Base-by-base conservation (phyloP, 2,797 vertebrate genomes). In the Takifugu rubripes region DNA sequence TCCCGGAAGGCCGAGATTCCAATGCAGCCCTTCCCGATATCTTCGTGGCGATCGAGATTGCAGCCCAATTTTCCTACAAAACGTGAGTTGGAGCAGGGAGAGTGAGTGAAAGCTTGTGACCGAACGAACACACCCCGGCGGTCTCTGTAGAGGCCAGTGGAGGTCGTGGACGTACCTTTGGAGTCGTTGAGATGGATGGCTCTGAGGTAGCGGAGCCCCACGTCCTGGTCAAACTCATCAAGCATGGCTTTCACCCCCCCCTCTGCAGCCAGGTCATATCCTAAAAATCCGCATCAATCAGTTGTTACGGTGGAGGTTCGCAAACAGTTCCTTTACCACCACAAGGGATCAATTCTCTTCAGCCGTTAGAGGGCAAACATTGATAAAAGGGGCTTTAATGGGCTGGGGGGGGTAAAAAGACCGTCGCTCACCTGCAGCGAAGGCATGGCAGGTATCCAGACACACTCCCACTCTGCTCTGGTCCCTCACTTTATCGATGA, bases 151-250 rank as follows among this genome's bases (percentile, higher is more conserved):
- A 21, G 11, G 26, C 50, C 21, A 14, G 29, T 27, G 26, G 27
- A 29, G 27, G 3, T 29, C 27, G 5, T 29, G 27, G 27, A 29
- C 8, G 27, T 43, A 91, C 92, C 92, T 91, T 92, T 92, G 59
- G 92, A 93, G 74, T 93, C 92, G 68, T 93, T 93, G 40, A 93
- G 89, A 57, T 93, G 92, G 45, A 93, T 15, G 5, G 89, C 91
- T 78, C 59, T 90, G 25, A 93, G 88, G 61, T 90, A 91, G n/a
- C 55, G 43, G 54, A 93, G 74, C 11, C 92, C 92, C 33, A 93
- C 92, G 66, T 87, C 77, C 27, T 66, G 71, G 65, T 91, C 87
- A 81, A 93, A 93, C 77, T 90, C 78, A 54, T 91, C 84, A 25
- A 93, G 84, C 79, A 92, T 79, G 48, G 71, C 75, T 57, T 87